Percentiles rank a stretch among this genome's conserved stretches.
phyloP scores from a whole-genome alignment of 2,797 vertebrate genomes.

The Fundulus diaphanus region DNA sequence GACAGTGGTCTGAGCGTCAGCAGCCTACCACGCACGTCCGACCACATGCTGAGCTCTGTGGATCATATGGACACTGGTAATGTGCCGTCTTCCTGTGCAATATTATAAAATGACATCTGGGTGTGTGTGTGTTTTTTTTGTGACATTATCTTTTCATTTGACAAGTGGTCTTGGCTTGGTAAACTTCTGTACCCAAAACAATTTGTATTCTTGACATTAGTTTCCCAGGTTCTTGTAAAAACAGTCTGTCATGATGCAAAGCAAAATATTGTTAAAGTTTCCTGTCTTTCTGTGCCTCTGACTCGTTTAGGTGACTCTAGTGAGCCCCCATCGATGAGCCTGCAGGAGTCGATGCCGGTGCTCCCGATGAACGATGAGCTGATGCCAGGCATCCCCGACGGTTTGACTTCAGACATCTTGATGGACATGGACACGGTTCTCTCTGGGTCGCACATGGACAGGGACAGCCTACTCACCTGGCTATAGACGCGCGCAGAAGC shows the following conservation, averaged over 20 bases:
- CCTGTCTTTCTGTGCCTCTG: slow-evolving; percentile 1
- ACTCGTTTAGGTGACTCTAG: slow-evolving; percentile 85
- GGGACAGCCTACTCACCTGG: slow-evolving; percentile 97
- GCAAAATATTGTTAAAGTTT: background rate
- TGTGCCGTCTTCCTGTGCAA: too few species aligned
- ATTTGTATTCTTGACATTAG: too few species aligned
- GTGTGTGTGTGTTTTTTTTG: background rate
- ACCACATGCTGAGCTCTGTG: slow-evolving; percentile 93
- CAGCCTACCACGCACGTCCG: slow-evolving; percentile 92
- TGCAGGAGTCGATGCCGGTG: slow-evolving; percentile 86
- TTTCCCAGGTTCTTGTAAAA: background rate
- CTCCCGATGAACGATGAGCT: slow-evolving; percentile 91
- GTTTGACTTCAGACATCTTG: slow-evolving; percentile 93
- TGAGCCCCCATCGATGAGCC: slow-evolving; percentile 84
- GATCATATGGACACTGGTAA: slow-evolving; percentile 97
- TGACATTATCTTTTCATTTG: background rate
- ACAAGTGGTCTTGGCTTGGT: background rate
- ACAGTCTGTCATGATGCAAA: background rate
- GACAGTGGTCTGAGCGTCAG: slow-evolving; percentile 95
- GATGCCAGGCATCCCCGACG: slow-evolving; percentile 95
- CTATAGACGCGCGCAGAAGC: slow-evolving; percentile 86
- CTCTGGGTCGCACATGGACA: slow-evolving; percentile 94
- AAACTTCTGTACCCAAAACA: background rate
- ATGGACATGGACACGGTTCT: slow-evolving; percentile 97
- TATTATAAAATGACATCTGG: background rate